Evolutionary conservation across 2,113 vertebrate species (phyloP).

Genomic region (Gasterosteus aculeatus): DNA sequence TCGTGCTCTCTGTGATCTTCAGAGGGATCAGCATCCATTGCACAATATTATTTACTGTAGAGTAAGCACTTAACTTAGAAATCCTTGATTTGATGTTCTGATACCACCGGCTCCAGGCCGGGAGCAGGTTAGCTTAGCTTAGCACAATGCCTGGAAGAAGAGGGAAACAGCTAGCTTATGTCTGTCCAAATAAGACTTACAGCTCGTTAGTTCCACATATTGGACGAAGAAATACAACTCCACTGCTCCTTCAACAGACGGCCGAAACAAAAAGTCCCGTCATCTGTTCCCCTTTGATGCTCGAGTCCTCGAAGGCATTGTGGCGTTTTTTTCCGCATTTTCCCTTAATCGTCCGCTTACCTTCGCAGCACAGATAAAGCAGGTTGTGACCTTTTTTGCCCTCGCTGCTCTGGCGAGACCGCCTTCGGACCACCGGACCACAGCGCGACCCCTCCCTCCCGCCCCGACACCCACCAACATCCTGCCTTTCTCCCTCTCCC

Average conservation of each 20-base stretch:
- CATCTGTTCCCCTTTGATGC: background rate
- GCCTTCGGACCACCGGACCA: constrained; percentile 48
- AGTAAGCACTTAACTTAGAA: background rate
- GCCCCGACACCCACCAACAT: constrained; percentile 24
- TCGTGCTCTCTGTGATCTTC: background rate
- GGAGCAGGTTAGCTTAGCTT: background rate
- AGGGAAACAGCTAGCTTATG: background rate
- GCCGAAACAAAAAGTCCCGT: background rate
- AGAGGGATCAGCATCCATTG: background rate
- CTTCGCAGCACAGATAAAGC: constrained; percentile 34
- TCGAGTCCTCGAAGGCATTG: constrained; percentile 15
- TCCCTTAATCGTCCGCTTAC: background rate
- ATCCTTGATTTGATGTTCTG: background rate
- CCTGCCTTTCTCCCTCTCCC: constrained; percentile 27
- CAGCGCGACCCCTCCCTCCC: constrained; percentile 21
- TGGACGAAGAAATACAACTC: background rate
- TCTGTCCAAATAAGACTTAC: background rate
- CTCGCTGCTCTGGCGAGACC: constrained; percentile 39
- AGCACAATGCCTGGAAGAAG: background rate
- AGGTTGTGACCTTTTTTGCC: constrained; percentile 41
- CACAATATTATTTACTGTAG: background rate
- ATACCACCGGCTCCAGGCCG: background rate
- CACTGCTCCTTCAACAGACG: background rate
- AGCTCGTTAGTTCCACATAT: background rate
- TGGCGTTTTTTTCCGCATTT: background rate